Evolutionary conservation across 2,888 invertebrate genomes (phyloP).

Genomic region (Parnassius smintheus): DNA sequence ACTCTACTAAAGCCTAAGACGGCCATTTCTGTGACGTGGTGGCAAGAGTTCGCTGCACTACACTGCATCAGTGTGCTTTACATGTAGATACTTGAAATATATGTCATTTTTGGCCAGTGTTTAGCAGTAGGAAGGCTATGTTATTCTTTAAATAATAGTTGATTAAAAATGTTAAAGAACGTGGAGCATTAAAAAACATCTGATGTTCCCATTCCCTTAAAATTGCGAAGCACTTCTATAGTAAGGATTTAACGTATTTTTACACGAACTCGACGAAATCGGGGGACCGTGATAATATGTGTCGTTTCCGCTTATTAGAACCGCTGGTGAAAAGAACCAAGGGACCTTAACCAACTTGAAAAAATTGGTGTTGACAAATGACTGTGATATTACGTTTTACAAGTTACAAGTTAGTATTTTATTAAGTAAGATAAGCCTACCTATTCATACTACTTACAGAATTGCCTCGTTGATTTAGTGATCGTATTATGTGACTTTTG

Average conservation of each 20-base stretch:
- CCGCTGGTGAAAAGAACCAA: slow-evolving; percentile 8
- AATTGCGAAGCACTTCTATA: slow-evolving; percentile 6
- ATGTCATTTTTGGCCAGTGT: not conserved
- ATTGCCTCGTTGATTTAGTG: too few species aligned
- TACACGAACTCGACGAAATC: slow-evolving; percentile 21
- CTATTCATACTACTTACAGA: too few species aligned
- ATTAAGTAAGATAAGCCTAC: too few species aligned
- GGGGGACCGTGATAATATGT: slow-evolving; percentile 19
- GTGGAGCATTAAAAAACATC: not conserved
- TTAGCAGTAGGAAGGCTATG: not conserved
- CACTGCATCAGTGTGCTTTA: not conserved
- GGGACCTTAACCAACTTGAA: not conserved
- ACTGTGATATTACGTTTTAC: too few species aligned
- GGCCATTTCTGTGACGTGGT: too few species aligned
- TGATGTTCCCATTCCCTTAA: slow-evolving; percentile 4
- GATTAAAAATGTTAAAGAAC: slow-evolving; percentile 2
- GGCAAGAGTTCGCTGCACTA: not conserved
- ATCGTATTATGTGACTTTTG: too few species aligned
- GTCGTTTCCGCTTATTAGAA: slow-evolving; percentile 25
- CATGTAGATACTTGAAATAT: not conserved
- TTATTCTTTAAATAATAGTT: not conserved
- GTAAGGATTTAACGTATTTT: slow-evolving; percentile 18
- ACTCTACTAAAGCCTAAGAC: too few species aligned
- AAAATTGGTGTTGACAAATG: too few species aligned
- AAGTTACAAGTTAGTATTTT: too few species aligned